These are phyloP conservation scores for Chrysolina oricalcia DNA, from an alignment of 2,888 invertebrate species.

Conservation along the genomic window DNA sequence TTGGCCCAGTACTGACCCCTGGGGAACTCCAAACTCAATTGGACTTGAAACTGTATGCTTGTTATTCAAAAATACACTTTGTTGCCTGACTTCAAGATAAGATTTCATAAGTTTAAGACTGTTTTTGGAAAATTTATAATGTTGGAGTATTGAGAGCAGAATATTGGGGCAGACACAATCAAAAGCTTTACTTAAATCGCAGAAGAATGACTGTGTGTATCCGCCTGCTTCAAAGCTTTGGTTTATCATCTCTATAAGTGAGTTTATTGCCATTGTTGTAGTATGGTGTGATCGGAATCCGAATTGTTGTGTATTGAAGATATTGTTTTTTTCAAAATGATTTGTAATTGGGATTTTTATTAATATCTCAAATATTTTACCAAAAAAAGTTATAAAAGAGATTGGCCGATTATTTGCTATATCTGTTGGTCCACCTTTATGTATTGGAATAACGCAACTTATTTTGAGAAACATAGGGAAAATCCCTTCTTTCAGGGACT, in stretches of 20 bases:
- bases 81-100: constrained; percentile 13
- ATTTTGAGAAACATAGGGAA: too few species aligned
- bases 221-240: constrained; percentile 10
- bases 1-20: not conserved
- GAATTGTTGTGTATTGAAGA: constrained; percentile 17
- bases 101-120: constrained; percentile 14
- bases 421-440: too few species aligned
- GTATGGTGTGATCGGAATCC: constrained; percentile 14
- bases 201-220: constrained; percentile 14
- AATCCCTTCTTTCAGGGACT: too few species aligned
- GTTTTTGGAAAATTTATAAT: constrained; percentile 15
- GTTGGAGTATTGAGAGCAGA: not conserved
- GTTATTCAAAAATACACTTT: not conserved
- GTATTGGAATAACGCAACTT: too few species aligned
- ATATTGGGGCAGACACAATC: constrained; percentile 19
- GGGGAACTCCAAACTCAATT: constrained; percentile 14
- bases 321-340: constrained; percentile 22
- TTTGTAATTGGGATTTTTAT: constrained; percentile 9
- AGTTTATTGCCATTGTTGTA: constrained; percentile 23
- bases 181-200: constrained; percentile 19
- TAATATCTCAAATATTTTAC: constrained; percentile 23
- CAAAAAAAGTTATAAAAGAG: constrained; percentile 13
- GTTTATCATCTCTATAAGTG: constrained; percentile 19
- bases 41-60: not conserved
- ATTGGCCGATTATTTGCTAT: not conserved